These are phyloP conservation scores for Euproctis similis DNA, from an alignment of 2,888 invertebrate species.

Conservation along the genomic window DNA sequence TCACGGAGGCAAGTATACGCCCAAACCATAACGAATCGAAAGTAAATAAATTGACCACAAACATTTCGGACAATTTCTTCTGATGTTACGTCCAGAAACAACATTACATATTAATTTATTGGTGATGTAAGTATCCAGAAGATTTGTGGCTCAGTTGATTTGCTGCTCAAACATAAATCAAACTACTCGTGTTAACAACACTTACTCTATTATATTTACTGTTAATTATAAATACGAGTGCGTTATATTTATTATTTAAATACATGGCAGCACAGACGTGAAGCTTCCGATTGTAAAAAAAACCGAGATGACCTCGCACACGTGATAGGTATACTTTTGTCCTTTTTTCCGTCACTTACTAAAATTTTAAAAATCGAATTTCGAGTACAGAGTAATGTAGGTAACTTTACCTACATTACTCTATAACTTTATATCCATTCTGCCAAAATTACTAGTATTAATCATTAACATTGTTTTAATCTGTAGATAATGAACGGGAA, in stretches of 20 bases:
- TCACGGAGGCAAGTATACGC: slow-evolving; percentile 71
- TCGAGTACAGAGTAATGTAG: no score
- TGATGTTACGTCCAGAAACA: slow-evolving; percentile 38
- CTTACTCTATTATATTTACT: slow-evolving; percentile 16
- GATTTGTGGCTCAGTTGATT: slow-evolving; percentile 31
- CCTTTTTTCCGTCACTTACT: no score
- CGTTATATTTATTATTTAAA: neutral
- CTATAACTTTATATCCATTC: no score
- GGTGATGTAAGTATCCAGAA: slow-evolving; percentile 30
- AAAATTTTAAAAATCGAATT: no score
- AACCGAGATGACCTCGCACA: no score
- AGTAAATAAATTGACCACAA: slow-evolving; percentile 73
- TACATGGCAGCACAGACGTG: no score
- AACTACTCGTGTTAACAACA: slow-evolving; percentile 13
- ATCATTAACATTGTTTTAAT: no score
- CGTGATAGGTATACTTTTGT: no score
- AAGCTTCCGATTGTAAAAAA: no score
- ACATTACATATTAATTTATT: slow-evolving; percentile 50
- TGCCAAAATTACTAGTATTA: no score
- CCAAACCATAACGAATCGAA: slow-evolving; percentile 69
- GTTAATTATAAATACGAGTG: neutral
- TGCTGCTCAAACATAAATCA: slow-evolving; percentile 26
- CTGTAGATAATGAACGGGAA: slow-evolving; percentile 16
- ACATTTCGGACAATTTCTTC: slow-evolving; percentile 61
- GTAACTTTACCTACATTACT: no score